Conservation (phyloP, 1,140 invertebrate genomes). For the Apocrypta bakeri region DNA sequence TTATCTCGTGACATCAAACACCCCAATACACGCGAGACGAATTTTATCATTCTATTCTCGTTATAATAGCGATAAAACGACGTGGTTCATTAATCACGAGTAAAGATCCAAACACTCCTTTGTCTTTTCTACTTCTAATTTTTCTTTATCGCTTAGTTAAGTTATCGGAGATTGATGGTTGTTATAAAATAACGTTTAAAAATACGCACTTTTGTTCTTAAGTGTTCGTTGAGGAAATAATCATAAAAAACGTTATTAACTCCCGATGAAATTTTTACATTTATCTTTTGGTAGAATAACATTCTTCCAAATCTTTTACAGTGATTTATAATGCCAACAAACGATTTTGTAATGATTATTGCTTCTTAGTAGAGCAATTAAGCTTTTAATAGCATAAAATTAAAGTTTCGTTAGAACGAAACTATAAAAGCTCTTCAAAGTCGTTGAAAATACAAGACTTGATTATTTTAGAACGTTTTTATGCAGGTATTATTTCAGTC, state of each 20-base stretch:
- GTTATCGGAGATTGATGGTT: background rate
- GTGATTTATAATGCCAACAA: background rate
- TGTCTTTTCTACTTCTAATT: background rate
- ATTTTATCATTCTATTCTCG: constrained; percentile 6
- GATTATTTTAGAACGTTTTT: no score
- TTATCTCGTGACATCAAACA: background rate
- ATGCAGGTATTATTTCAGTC: no score
- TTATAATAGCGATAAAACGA: constrained; percentile 15
- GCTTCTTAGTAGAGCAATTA: no score
- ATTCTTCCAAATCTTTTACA: no score
- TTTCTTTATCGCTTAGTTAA: background rate
- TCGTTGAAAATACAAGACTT: no score
- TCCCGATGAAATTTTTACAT: no score
- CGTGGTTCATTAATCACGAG: constrained; percentile 1
- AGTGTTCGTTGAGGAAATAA: background rate
- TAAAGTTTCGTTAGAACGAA: no score
- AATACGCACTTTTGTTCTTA: background rate
- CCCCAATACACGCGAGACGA: background rate
- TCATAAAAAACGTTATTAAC: background rate
- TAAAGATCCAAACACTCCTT: background rate
- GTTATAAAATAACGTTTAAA: background rate
- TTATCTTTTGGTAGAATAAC: no score
- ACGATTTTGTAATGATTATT: background rate
- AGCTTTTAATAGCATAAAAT: no score
- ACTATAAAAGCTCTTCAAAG: no score